Evolutionary conservation across 2,888 invertebrate species (phyloP).

Genomic region (Cremastobaeus sp.): DNA sequence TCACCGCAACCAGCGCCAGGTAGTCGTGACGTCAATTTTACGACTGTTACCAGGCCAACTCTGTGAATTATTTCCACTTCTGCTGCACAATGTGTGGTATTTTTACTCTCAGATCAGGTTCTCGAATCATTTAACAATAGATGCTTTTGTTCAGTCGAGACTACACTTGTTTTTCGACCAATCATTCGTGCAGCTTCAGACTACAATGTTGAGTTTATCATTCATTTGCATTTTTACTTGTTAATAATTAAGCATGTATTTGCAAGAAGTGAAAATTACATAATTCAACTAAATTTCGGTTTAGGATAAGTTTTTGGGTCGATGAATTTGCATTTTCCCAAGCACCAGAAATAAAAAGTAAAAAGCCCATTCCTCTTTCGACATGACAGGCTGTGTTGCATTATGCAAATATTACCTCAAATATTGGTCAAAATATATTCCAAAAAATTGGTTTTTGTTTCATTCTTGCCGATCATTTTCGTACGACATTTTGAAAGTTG

Average conservation of each 20-base stretch:
- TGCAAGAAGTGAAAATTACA: too few species aligned
- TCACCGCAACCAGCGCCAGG: conserved; percentile 67
- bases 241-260: too few species aligned
- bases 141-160: too few species aligned
- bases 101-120: conserved; percentile 22
- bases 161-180: too few species aligned
- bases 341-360: too few species aligned
- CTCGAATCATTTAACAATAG: too few species aligned
- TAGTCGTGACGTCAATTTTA: conserved; percentile 69
- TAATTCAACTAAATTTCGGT: too few species aligned
- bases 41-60: conserved; percentile 58
- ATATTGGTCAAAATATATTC: conserved; percentile 39
- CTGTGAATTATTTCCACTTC: conserved; percentile 44
- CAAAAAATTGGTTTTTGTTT: conserved; percentile 13
- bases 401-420: conserved; percentile 40
- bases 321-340: too few species aligned
- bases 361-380: conserved; percentile 1
- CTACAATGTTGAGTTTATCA: too few species aligned
- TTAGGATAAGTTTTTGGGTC: too few species aligned
- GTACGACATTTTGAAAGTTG: conserved; percentile 47
- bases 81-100: conserved; percentile 29
- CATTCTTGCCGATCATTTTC: conserved; percentile 29
- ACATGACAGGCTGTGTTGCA: conserved; percentile 4
- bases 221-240: too few species aligned
- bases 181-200: too few species aligned